phyloP scores from a whole-genome alignment of 2,797 vertebrate genomes.

The Rhynchonycteris naso region DNA sequence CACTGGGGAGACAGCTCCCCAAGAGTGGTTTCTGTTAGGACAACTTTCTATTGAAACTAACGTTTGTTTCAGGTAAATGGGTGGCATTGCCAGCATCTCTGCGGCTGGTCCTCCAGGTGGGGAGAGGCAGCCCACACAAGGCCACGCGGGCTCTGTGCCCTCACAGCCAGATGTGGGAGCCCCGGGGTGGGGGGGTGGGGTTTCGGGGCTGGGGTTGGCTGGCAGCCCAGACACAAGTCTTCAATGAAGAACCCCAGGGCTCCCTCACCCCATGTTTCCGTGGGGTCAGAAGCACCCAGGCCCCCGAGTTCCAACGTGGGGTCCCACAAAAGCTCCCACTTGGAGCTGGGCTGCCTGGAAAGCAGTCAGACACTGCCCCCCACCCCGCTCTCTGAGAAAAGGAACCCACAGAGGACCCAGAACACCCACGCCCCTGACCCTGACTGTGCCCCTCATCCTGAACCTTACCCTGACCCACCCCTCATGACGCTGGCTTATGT shows the following conservation, averaged over 20 bases:
- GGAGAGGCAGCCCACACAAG: fast-evolving
- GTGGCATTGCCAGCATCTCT: fast-evolving
- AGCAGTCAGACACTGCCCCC: neutral
- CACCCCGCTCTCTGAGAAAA: fast-evolving
- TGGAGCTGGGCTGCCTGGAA: too few species aligned
- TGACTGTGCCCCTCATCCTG: neutral
- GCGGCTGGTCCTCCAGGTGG: neutral
- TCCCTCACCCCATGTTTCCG: neutral
- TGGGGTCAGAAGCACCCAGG: neutral
- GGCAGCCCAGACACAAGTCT: neutral
- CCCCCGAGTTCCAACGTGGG: neutral
- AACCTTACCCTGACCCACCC: neutral
- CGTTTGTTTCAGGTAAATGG: neutral
- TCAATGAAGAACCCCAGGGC: neutral
- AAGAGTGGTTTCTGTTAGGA: neutral
- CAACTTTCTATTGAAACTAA: neutral
- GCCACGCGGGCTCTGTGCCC: neutral
- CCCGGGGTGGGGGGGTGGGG: too few species aligned
- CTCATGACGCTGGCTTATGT: neutral
- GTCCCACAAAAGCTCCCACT: neutral
- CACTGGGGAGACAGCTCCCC: fast-evolving
- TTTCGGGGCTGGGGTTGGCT: neutral
- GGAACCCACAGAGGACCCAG: neutral
- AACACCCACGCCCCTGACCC: neutral
- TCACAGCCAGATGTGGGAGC: too few species aligned